phyloP scores from a whole-genome alignment of 2,888 invertebrate genomes.

The Antheraea assamensis region DNA sequence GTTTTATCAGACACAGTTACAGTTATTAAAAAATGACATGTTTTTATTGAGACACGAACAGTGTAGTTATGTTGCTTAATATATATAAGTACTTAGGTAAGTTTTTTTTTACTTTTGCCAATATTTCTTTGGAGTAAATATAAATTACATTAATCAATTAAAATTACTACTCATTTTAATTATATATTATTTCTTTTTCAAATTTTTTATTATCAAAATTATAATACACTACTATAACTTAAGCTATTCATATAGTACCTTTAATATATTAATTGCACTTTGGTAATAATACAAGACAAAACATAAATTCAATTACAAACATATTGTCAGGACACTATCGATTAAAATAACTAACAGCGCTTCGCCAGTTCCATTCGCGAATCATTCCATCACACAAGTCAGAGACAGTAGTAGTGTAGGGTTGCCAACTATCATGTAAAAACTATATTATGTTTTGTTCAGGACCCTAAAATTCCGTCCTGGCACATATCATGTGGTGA shows the following conservation, averaged over 20 bases:
- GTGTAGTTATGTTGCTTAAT: too few relatives aligned
- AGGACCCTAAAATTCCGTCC: background rate
- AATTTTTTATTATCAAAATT: too few relatives aligned
- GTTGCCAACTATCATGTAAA: background rate
- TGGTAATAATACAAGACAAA: background rate
- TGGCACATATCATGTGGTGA: too few relatives aligned
- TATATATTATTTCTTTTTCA: too few relatives aligned
- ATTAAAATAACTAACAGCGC: slow-evolving; percentile 40
- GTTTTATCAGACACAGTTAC: too few relatives aligned
- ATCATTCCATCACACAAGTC: slow-evolving; percentile 46
- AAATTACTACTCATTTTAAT: too few relatives aligned
- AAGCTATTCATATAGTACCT: background rate
- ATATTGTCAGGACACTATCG: slow-evolving; percentile 25
- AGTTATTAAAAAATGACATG: too few relatives aligned
- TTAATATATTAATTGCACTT: background rate
- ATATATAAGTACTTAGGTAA: too few relatives aligned
- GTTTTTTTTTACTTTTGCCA: too few relatives aligned
- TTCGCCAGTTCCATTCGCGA: slow-evolving; percentile 42
- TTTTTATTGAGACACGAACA: too few relatives aligned
- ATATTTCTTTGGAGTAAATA: too few relatives aligned
- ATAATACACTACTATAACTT: background rate
- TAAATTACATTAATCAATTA: too few relatives aligned
- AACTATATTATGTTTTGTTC: background rate
- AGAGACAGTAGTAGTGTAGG: slow-evolving; percentile 14
- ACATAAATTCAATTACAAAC: slow-evolving; percentile 13